Evolutionary conservation across 2,113 vertebrate species (phyloP).

Genomic region (Chloropsis hardwickii): DNA sequence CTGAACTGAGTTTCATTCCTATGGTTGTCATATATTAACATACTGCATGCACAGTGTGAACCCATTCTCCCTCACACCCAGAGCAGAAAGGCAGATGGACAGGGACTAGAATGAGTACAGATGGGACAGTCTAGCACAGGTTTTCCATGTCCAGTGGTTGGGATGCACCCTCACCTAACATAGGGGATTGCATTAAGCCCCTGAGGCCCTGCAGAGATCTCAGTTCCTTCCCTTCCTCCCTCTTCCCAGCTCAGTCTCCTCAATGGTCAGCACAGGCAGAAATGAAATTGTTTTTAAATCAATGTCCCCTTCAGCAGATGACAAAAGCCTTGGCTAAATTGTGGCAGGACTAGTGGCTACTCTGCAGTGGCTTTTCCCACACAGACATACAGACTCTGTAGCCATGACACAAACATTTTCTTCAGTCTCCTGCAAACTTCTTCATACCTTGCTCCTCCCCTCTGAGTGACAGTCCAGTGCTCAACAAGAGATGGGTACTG

Average conservation of each 20-base stretch:
- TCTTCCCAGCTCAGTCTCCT: not conserved
- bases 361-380: not conserved
- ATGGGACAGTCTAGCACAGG: not conserved
- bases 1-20: not conserved
- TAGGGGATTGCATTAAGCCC: rapidly evolving
- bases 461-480: not conserved
- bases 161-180: not conserved
- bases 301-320: not conserved
- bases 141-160: not conserved
- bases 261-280: not conserved
- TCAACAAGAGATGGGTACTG: not conserved
- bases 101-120: not conserved
- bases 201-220: not conserved
- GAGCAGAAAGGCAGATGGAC: not conserved
- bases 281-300: not conserved
- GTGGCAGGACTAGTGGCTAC: not conserved
- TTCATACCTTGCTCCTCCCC: not conserved
- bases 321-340: not conserved
- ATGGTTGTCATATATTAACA: not conserved
- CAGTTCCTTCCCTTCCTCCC: not conserved
- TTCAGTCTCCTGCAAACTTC: not conserved
- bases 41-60: not conserved
- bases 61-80: rapidly evolving
- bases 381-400: rapidly evolving
- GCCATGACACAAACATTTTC: rapidly evolving